These are phyloP conservation scores for Peromyscus californicus DNA, from an alignment of 2,113 vertebrate species.

Conservation along the genomic window DNA sequence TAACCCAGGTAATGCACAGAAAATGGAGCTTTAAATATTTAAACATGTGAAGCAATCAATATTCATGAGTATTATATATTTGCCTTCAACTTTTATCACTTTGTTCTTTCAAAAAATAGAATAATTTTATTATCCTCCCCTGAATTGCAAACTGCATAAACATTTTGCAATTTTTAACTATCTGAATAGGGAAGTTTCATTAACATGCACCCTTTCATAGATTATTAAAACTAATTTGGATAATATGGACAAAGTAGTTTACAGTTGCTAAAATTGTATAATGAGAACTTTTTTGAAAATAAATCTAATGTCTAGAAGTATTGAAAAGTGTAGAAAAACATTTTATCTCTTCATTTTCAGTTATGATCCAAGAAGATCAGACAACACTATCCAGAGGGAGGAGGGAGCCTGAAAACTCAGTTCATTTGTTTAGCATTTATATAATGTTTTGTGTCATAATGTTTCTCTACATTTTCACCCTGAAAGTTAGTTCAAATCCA, in stretches of 20 bases:
- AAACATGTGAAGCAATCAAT: neutral
- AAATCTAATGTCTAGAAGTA: neutral
- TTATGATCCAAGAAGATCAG: neutral
- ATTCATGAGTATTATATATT: conserved; percentile 53
- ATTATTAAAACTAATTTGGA: conserved; percentile 13
- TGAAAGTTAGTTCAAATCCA: neutral
- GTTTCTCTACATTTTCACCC: neutral
- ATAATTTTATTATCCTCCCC: neutral
- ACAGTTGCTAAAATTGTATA: conserved; percentile 28
- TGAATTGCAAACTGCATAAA: neutral
- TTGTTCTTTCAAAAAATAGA: conserved; percentile 23
- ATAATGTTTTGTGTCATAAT: neutral
- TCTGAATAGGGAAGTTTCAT: neutral
- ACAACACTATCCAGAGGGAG: neutral
- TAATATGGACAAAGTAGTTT: neutral
- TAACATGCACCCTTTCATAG: conserved; percentile 17
- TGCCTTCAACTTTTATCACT: conserved; percentile 56
- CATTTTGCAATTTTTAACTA: conserved; percentile 17
- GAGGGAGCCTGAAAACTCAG: neutral
- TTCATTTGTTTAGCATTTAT: neutral
- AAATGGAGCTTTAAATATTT: conserved; percentile 64
- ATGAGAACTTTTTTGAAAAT: conserved; percentile 23
- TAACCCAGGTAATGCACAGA: conserved; percentile 14
- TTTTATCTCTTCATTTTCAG: conserved; percentile 5
- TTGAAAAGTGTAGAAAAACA: neutral